Conservation (phyloP, 2,113 vertebrate species). For the Rhea americana region DNA sequence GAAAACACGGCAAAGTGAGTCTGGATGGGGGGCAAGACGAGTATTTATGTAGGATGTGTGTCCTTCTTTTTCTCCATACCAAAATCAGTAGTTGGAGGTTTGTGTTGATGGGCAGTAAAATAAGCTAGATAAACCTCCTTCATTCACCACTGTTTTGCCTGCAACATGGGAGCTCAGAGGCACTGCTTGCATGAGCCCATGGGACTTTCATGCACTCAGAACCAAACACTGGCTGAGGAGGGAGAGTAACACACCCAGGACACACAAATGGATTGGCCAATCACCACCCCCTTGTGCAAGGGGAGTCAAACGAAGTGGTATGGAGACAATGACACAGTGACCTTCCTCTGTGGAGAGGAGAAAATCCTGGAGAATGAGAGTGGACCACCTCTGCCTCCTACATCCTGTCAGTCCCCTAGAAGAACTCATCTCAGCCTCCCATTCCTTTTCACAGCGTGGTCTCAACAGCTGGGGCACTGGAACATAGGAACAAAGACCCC, state of each 20-base stretch:
- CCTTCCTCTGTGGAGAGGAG: accelerated
- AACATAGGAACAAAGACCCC: neutral
- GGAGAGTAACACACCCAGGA: accelerated
- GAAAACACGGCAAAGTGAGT: no score
- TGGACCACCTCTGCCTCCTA: neutral
- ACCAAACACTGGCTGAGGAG: neutral
- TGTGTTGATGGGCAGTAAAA: no score
- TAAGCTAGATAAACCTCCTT: no score
- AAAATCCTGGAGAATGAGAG: neutral
- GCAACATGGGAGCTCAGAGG: no score
- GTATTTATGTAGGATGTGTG: no score
- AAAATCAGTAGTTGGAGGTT: no score
- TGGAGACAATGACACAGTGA: neutral
- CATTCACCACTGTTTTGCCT: no score
- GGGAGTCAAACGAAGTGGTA: neutral
- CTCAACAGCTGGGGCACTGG: neutral
- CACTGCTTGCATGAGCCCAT: neutral
- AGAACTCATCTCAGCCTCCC: neutral
- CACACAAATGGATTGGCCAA: neutral
- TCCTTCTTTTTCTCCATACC: no score
- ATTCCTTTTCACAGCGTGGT: accelerated
- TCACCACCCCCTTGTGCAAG: neutral
- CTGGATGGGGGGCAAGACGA: no score
- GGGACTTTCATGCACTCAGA: neutral
- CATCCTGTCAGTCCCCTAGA: neutral